phyloP scores from a whole-genome alignment of 1,140 invertebrate species.

The Drosophila trapezifrons region DNA sequence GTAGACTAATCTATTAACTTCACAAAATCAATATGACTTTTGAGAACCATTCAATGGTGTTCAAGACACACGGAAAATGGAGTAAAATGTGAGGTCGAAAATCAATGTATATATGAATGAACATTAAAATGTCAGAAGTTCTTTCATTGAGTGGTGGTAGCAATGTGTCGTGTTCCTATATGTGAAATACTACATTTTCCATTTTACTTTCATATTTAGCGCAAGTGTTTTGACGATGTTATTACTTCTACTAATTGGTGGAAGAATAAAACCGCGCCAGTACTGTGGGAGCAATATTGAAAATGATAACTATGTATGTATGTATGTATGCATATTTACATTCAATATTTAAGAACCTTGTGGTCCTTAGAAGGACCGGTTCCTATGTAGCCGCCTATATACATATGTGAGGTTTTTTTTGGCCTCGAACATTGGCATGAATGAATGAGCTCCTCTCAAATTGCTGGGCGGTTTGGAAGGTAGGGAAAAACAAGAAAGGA shows the following conservation, averaged over 20 bases:
- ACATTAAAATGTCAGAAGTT: slow-evolving; percentile 7
- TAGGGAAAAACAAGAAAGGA: not conserved
- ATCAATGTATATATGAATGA: not conserved
- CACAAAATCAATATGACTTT: not conserved
- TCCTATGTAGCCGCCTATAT: no score
- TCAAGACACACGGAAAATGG: not conserved
- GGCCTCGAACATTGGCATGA: not conserved
- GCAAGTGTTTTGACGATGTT: slow-evolving; percentile 1
- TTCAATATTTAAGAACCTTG: no score
- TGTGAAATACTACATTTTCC: not conserved
- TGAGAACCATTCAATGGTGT: slow-evolving; percentile 1
- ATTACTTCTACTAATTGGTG: slow-evolving; percentile 24
- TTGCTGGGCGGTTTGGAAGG: not conserved
- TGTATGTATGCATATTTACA: no score
- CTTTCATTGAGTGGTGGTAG: not conserved
- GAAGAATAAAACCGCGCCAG: not conserved
- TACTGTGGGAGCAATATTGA: not conserved
- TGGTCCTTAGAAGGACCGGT: no score
- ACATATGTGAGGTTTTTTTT: no score
- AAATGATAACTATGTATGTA: not conserved
- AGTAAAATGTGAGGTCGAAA: not conserved
- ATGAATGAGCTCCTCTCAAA: slow-evolving; percentile 3
- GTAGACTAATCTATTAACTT: not conserved
- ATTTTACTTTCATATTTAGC: slow-evolving; percentile 1
- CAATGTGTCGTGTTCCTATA: not conserved